Percentiles rank a stretch among this genome's conserved stretches.
Evolutionary conservation across 2,797 vertebrate genomes (phyloP).

Genomic region (Triplophysa yarkandensis): DNA sequence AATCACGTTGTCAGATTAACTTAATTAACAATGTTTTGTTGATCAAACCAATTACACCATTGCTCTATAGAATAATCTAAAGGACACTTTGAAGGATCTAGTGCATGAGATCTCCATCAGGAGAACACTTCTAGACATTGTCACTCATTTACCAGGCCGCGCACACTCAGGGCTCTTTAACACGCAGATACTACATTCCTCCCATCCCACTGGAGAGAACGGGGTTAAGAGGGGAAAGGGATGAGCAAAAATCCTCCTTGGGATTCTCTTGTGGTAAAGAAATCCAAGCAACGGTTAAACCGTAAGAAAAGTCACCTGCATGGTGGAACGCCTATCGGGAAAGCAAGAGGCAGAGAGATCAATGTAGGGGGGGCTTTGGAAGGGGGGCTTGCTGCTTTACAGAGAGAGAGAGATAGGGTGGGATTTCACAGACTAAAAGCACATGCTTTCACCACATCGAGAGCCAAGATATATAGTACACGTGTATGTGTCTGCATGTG

Average conservation of each 20-base stretch:
- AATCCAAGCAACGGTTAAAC: conserved; percentile 49
- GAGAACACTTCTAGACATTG: not conserved
- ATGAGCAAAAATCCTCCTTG: not conserved
- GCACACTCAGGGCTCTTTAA: conserved; percentile 39
- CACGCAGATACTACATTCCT: conserved; percentile 40
- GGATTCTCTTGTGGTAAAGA: conserved; percentile 10
- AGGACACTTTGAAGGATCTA: not conserved
- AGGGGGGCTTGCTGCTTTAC: conserved; percentile 35
- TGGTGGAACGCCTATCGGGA: conserved; percentile 44
- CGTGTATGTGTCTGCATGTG: conserved; percentile 29
- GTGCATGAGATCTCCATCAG: not conserved
- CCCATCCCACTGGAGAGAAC: conserved; percentile 24
- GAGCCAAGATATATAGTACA: conserved; percentile 16
- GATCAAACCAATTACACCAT: too few relatives aligned
- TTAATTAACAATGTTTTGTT: too few relatives aligned
- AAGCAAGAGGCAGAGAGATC: conserved; percentile 42
- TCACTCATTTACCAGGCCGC: conserved; percentile 29
- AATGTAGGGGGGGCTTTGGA: conserved; percentile 50
- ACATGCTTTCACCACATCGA: conserved; percentile 34
- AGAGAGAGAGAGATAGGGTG: conserved; percentile 39
- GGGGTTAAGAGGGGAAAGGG: conserved; percentile 25
- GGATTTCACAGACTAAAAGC: conserved; percentile 42
- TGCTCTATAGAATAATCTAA: too few relatives aligned
- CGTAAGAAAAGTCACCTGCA: conserved; percentile 43
- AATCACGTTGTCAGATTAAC: too few relatives aligned